Evolutionary conservation across 2,797 vertebrate species (phyloP), one percentile per base, ranked within the genome.

Genomic region (Cossypha caffra): DNA sequence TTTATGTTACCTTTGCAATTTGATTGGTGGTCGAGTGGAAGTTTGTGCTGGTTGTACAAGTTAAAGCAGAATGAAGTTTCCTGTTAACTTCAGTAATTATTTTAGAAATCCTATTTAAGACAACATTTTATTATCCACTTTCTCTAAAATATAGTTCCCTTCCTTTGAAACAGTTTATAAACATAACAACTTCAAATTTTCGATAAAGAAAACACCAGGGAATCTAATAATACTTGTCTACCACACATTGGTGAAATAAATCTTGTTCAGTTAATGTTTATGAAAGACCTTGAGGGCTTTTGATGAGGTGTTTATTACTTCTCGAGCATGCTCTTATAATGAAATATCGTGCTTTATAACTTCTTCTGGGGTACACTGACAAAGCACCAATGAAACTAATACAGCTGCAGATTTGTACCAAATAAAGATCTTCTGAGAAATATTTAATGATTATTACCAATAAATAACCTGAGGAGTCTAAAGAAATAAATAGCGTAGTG

Each of bases 141-240:
- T 58, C 20, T 66, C 24, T 78, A 38, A 77, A 67, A 84, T 82
- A 29, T 25, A 68, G 13, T 51, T 88, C 25, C 3, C 16, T 62
- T 84, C 43, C 58, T 52, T 86, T 93, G 50, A 55, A 88, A 78
- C 13, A 45, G 7, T 78, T 92, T 90, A 76, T 77, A 87, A 92
- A 47, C 37, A 50, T 45, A 92, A 74, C 33, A 69, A 23, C 16
- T 88, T 90, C 33, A 75, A 85, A 64, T 48, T 26, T 88, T 88
- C 83, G 57, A 75, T 64, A 67, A 79, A 81, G 58, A 74, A 80
- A 86, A 85, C 79, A 35, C 28, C 29, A 66, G 59, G 51, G 50
- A 82, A 93, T 62, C 16, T 82, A 85, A 84, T 79, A 92, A 68
- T 66, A 24, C 18, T 86, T 94, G 73, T 88, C 62, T 91, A 61